Conservation (phyloP, 2,888 invertebrate genomes). For the Drosophila mulleri region DNA sequence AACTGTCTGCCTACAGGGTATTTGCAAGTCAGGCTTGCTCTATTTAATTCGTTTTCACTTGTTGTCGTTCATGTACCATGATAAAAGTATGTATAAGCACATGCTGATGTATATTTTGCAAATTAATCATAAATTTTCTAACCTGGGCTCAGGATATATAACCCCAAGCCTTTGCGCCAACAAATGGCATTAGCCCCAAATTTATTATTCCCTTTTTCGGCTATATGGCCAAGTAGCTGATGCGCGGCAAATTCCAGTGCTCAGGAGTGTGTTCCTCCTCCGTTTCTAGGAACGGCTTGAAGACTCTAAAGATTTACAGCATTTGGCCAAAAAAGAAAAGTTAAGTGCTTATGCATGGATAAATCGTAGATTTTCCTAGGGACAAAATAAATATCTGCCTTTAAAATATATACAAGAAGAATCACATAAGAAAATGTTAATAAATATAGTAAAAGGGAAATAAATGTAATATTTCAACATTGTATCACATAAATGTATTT, state of each 20-base stretch:
- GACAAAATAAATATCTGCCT: no score
- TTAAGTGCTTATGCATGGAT: background rate
- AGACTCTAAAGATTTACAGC: background rate
- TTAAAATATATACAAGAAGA: no score
- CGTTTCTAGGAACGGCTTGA: background rate
- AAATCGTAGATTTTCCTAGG: background rate
- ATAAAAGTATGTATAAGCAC: constrained; percentile 32
- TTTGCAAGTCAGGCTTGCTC: background rate
- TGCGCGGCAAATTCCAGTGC: background rate
- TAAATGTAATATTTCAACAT: no score
- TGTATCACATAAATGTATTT: no score
- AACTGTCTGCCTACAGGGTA: background rate
- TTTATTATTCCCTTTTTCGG: constrained; percentile 60
- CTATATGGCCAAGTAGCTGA: constrained; percentile 29
- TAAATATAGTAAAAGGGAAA: no score
- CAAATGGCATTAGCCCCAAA: constrained; percentile 41
- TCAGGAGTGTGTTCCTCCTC: constrained; percentile 17
- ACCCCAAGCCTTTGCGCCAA: constrained; percentile 17
- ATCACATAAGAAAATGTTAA: no score
- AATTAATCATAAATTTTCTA: constrained; percentile 54
- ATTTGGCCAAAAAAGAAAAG: background rate
- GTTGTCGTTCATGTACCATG: constrained; percentile 25
- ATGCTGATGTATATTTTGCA: constrained; percentile 28
- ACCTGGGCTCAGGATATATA: constrained; percentile 11
- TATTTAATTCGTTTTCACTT: background rate